Evolutionary conservation across 2,113 vertebrate species (phyloP).

Genomic region (Ciconia stormi): DNA sequence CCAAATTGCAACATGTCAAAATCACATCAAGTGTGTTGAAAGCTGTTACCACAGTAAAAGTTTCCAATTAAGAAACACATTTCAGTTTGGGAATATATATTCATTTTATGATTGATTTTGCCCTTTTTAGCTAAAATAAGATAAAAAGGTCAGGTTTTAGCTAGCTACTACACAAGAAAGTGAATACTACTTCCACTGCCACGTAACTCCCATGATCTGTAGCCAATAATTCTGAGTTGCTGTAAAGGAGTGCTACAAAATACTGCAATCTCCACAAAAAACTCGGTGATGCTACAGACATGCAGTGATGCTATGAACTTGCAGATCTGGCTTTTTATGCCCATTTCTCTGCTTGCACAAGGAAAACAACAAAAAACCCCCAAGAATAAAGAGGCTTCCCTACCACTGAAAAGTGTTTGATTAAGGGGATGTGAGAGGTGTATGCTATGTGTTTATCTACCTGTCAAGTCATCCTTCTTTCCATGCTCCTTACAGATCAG

Average conservation of each 20-base stretch:
- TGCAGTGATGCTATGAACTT: background rate
- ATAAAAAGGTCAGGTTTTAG: background rate
- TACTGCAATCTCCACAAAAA: background rate
- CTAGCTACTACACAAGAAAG: background rate
- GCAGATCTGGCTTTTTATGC: background rate
- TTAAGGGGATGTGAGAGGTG: background rate
- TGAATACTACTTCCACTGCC: background rate
- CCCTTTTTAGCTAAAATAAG: background rate
- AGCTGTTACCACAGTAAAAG: background rate
- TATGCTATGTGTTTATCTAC: background rate
- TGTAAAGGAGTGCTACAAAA: background rate
- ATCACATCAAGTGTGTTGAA: rapidly evolving
- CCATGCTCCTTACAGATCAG: background rate
- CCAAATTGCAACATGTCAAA: background rate
- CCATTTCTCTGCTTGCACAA: background rate
- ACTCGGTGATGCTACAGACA: background rate
- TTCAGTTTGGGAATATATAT: background rate
- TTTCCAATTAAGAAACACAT: background rate
- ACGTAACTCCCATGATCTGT: background rate
- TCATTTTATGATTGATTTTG: background rate
- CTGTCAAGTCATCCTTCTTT: background rate
- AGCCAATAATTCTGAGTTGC: background rate
- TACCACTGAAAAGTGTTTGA: background rate
- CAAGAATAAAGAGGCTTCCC: background rate
- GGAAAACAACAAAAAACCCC: background rate